These are phyloP conservation scores for Dusona sp. DNA, from an alignment of 2,888 invertebrate species.

Conservation along the genomic window DNA sequence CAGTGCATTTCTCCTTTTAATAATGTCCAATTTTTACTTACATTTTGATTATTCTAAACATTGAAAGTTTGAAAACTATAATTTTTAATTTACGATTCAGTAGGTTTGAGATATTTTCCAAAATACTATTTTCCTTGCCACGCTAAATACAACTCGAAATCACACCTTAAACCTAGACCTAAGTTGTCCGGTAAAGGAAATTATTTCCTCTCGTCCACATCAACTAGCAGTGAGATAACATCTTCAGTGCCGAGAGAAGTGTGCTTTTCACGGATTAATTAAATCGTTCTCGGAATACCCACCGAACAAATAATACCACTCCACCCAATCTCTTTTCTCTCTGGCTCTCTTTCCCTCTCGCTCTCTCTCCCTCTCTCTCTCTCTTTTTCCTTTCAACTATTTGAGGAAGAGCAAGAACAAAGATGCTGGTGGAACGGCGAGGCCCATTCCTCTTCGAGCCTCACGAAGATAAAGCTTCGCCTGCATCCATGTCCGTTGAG, in stretches of 20 bases:
- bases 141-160: background rate
- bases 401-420: constrained; percentile 40
- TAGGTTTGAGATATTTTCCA: background rate
- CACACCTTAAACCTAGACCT: constrained; percentile 2
- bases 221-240: constrained; percentile 72
- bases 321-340: constrained; percentile 50
- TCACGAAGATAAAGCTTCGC: constrained; percentile 50
- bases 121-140: constrained; percentile 13
- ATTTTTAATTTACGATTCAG: background rate
- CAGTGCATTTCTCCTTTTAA: too few species aligned
- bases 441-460: constrained; percentile 2
- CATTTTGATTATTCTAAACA: too few species aligned
- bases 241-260: constrained; percentile 69
- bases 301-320: constrained; percentile 77
- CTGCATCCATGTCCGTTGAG: background rate
- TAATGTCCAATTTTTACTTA: too few species aligned
- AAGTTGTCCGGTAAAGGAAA: constrained; percentile 71
- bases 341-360: background rate
- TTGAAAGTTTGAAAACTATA: too few species aligned
- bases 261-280: constrained; percentile 80
- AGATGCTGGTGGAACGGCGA: constrained; percentile 54
- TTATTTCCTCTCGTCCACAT: constrained; percentile 76
- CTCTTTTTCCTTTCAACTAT: background rate
- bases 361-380: background rate
- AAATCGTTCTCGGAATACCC: constrained; percentile 77